Conservation (phyloP, 2,797 vertebrate genomes). For the Pyrocephalus nanus region DNA sequence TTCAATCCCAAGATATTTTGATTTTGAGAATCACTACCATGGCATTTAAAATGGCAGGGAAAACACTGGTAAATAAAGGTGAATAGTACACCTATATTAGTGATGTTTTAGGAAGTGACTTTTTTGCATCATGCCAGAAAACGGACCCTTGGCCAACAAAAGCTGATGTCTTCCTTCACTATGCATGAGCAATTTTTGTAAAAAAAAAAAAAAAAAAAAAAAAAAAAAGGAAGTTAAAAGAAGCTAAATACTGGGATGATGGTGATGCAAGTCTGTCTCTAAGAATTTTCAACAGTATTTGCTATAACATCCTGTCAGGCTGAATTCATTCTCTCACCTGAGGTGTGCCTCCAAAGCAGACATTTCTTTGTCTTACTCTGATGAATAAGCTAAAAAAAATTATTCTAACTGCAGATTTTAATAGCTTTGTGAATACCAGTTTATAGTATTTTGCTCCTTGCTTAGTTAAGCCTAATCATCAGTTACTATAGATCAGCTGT, state of each 20-base stretch:
- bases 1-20: background rate
- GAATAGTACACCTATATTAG: background rate
- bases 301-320: background rate
- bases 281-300: background rate
- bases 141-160: background rate
- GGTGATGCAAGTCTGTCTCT: background rate
- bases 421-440: background rate
- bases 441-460: background rate
- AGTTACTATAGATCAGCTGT: background rate
- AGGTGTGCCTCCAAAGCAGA: background rate
- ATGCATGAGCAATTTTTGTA: background rate
- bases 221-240: background rate
- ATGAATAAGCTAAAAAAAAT: background rate
- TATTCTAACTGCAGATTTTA: background rate
- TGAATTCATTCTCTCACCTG: background rate
- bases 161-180: background rate
- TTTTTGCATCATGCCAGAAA: background rate
- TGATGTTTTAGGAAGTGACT: background rate
- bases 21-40: background rate
- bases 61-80: background rate
- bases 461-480: conserved; percentile 11
- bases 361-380: background rate
- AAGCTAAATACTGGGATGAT: background rate
- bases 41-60: background rate
- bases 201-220: background rate